These are phyloP conservation scores for Globicephala melas DNA, from an alignment of 2,113 vertebrate genomes.

Conservation along the genomic window DNA sequence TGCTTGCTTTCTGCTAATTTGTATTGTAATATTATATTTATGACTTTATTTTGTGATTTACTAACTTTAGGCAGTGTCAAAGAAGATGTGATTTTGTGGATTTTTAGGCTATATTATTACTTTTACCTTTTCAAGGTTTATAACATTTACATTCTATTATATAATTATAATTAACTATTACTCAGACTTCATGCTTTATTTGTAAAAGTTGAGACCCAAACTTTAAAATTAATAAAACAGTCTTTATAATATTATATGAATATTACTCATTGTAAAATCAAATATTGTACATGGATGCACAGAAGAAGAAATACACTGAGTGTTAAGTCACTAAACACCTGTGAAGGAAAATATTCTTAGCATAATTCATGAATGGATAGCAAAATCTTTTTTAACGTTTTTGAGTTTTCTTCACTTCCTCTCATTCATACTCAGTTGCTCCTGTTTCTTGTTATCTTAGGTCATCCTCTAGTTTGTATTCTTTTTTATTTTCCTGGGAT, in stretches of 20 bases:
- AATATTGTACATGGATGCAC: not conserved
- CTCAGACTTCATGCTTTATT: not conserved
- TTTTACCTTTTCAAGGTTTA: not conserved
- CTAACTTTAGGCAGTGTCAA: not conserved
- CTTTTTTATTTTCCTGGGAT: not conserved
- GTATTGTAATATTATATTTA: not conserved
- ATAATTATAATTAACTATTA: not conserved
- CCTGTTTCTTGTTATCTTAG: not conserved
- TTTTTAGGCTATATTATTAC: not conserved
- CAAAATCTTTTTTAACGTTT: not conserved
- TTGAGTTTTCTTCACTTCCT: not conserved
- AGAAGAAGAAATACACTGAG: not conserved
- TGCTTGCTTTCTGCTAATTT: not conserved
- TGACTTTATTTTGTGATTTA: not conserved
- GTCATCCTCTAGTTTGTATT: not conserved
- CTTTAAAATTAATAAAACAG: not conserved
- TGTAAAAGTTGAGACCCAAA: not conserved
- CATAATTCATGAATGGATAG: not conserved
- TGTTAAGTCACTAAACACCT: not conserved
- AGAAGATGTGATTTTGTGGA: not conserved
- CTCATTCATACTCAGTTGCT: not conserved
- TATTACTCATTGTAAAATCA: not conserved
- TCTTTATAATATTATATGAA: not conserved
- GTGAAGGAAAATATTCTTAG: conserved; percentile 22
- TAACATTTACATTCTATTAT: not conserved